Percentiles rank a stretch among this genome's conserved stretches.
Conservation (phyloP, 1,140 invertebrate species). For the Leucophenga varia region DNA sequence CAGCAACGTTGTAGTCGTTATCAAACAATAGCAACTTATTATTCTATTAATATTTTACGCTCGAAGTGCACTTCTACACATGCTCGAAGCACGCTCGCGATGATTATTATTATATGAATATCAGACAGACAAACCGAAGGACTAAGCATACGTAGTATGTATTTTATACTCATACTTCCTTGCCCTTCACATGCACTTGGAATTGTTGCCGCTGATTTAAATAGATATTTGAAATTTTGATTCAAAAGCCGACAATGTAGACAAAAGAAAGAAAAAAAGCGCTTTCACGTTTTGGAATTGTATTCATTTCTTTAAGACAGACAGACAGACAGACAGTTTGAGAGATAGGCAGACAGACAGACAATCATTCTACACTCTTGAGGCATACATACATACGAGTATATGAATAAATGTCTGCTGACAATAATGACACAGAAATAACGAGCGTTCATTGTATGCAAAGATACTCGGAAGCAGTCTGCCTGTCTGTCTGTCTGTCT, state of each 20-base stretch:
- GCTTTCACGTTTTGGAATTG: too few species aligned
- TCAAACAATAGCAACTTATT: slow-evolving; percentile 51
- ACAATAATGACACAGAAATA: slow-evolving; percentile 35
- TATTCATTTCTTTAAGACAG: too few species aligned
- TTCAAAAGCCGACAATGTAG: too few species aligned
- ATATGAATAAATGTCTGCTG: slow-evolving; percentile 4
- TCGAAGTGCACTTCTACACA: slow-evolving; percentile 47
- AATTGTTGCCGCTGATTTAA: too few species aligned
- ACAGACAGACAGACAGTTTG: too few species aligned
- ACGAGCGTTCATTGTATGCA: slow-evolving; percentile 47
- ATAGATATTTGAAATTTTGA: too few species aligned
- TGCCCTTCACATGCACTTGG: too few species aligned
- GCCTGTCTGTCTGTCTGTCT: slow-evolving; percentile 3
- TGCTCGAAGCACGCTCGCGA: slow-evolving; percentile 44
- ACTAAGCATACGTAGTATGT: slow-evolving; percentile 24
- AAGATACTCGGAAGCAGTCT: slow-evolving; percentile 2
- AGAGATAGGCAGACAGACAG: too few species aligned
- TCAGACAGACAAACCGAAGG: not conserved
- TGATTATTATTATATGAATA: not conserved
- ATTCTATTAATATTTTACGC: slow-evolving; percentile 54
- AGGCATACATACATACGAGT: slow-evolving; percentile 8
- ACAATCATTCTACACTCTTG: too few species aligned
- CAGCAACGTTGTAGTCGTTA: slow-evolving; percentile 2
- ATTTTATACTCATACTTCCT: too few species aligned
- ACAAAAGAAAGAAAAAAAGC: too few species aligned